Evolutionary conservation across 2,888 invertebrate species (phyloP).

Genomic region (Acleris holmiana): DNA sequence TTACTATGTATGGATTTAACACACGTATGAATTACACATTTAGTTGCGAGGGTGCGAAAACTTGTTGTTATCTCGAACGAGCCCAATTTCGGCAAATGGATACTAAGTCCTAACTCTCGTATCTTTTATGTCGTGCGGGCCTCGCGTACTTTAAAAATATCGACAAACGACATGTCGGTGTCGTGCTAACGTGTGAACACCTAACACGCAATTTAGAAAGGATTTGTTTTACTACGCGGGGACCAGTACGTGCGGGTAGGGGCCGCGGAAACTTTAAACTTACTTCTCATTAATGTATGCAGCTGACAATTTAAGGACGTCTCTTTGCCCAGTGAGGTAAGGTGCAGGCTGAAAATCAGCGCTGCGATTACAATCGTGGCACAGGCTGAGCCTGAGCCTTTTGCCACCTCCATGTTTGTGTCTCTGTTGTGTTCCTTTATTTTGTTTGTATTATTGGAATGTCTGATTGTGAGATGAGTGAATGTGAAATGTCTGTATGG

Average conservation of each 20-base stretch:
- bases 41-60: slow-evolving; percentile 82
- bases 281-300: slow-evolving; percentile 3
- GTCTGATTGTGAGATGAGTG: too few species aligned
- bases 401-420: too few species aligned
- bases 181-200: slow-evolving; percentile 55
- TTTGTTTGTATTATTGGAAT: too few species aligned
- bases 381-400: too few species aligned
- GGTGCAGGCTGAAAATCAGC: too few species aligned
- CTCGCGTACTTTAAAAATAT: slow-evolving; percentile 80
- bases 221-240: slow-evolving; percentile 72
- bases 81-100: slow-evolving; percentile 84
- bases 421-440: too few species aligned
- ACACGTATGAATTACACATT: slow-evolving; percentile 83
- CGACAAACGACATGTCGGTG: slow-evolving; percentile 64
- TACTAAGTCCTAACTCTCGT: slow-evolving; percentile 83
- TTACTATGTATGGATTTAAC: slow-evolving; percentile 56
- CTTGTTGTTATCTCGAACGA: slow-evolving; percentile 83
- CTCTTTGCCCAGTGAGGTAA: too few species aligned
- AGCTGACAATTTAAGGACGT: background rate
- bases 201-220: slow-evolving; percentile 74
- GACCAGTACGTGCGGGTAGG: slow-evolving; percentile 42
- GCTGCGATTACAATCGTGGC: too few species aligned
- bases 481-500: too few species aligned
- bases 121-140: slow-evolving; percentile 77
- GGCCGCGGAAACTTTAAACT: slow-evolving; percentile 44